phyloP scores from a whole-genome alignment of 2,113 vertebrate species.

The Chaetops frenatus region DNA sequence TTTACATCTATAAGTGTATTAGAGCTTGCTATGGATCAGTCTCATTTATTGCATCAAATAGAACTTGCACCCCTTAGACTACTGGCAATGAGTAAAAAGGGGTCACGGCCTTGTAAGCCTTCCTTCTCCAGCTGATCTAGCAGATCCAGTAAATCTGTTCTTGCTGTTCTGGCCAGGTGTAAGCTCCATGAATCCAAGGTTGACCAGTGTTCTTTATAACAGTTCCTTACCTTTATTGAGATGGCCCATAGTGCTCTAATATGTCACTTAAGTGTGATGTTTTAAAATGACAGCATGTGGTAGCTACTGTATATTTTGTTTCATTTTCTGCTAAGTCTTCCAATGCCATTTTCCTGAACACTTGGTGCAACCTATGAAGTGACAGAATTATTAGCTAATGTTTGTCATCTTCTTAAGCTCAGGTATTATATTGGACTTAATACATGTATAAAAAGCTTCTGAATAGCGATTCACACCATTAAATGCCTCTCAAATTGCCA shows the following conservation, averaged over 20 bases:
- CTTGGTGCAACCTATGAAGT: background rate
- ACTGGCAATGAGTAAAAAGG: background rate
- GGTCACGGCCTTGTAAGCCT: accelerated
- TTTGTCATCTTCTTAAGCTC: background rate
- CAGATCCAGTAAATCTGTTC: background rate
- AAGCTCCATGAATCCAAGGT: background rate
- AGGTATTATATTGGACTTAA: background rate
- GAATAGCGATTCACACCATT: background rate
- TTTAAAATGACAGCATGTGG: background rate
- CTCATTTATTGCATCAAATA: background rate
- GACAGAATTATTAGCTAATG: background rate
- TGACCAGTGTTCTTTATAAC: background rate
- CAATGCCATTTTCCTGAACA: background rate
- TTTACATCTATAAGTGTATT: background rate
- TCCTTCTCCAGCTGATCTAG: background rate
- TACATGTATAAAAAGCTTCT: background rate
- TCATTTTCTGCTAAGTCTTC: background rate
- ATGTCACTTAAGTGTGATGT: background rate
- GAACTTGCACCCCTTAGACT: background rate
- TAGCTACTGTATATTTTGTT: background rate
- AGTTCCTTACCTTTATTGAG: background rate
- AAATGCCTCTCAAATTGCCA: background rate
- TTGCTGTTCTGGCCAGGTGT: background rate
- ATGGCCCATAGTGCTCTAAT: background rate
- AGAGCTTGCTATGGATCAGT: background rate